Base-by-base conservation (phyloP, 2,888 invertebrate species). In the Melipona beecheii region DNA sequence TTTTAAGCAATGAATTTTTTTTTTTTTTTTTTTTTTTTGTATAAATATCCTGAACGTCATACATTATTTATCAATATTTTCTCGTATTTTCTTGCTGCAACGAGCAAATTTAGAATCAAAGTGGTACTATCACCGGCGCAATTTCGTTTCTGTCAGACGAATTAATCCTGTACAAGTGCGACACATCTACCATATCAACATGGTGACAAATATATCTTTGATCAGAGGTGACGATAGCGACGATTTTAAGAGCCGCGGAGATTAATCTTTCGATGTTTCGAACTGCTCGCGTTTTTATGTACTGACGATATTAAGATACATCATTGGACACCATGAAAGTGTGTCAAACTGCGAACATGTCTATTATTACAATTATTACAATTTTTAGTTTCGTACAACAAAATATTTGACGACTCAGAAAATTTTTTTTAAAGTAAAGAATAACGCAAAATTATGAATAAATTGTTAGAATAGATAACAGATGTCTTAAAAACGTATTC, bases 221-320 rank as follows among this genome's bases (percentile, higher is more conserved):
- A 64, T 88, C 75, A 58, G 68, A 54, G 76, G 83, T 78, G 70
- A 75, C 71, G 78, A 73, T 74, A 62, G 19, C 71, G 60, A 80
- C 50, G 74, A 86, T 86, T 89, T 86, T 87, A 60, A 73, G 50
- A 72, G 68, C 69, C 72, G 62, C 24, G 60, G 85, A 87, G 86
- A 87, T 72, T 83, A 85, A 88, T 89, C 87, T 86, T 73, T 71
- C 81, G 24, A 50, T 88, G 85, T 73, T 76, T 78, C 75, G 21
- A 50, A 68, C 49, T 85, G 81, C 75, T 81, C 87, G 87, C 78
- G 77, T 87, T 87, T 87, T 86, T 81, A 70, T 43, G n/a, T n/a
- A 9, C 49, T 36, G 76, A 80, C 70, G 77, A 79, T 76, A 58
- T 52, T 13, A 75, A 75, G 75, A 78, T 76, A 69, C 58, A 31